phyloP scores from a whole-genome alignment of 2,113 vertebrate species.

The Equus quagga region DNA sequence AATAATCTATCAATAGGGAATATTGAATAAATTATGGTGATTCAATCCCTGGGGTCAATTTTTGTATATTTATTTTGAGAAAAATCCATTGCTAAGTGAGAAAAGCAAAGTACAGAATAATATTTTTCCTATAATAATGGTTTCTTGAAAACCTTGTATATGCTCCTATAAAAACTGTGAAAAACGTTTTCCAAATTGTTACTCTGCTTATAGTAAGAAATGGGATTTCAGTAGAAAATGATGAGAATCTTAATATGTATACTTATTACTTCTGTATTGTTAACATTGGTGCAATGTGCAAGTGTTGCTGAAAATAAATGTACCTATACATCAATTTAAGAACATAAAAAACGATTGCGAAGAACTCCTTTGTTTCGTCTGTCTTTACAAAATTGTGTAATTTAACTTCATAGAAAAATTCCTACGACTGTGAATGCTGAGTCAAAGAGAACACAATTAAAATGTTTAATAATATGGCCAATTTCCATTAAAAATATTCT shows the following conservation, averaged over 20 bases:
- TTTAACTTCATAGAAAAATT: not conserved
- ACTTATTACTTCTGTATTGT: not conserved
- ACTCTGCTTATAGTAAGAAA: not conserved
- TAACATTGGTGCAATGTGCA: not conserved
- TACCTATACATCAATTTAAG: not conserved
- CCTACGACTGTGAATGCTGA: not conserved
- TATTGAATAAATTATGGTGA: not conserved
- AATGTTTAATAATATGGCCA: not conserved
- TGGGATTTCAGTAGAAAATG: not conserved
- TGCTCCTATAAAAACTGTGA: not conserved
- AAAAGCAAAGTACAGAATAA: not conserved
- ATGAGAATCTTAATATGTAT: not conserved
- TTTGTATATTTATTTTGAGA: not conserved
- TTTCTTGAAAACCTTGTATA: not conserved
- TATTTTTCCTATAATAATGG: not conserved
- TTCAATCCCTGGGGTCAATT: not conserved
- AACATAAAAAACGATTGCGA: not conserved
- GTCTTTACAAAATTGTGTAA: not conserved
- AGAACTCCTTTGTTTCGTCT: not conserved
- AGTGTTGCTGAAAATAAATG: not conserved
- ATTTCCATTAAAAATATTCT: not conserved
- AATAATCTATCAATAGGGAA: not conserved
- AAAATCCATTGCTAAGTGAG: not conserved
- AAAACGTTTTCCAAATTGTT: not conserved
- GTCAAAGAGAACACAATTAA: not conserved